These are phyloP conservation scores for Strigops habroptila DNA, from an alignment of 2,113 vertebrate species.

Conservation along the genomic window DNA sequence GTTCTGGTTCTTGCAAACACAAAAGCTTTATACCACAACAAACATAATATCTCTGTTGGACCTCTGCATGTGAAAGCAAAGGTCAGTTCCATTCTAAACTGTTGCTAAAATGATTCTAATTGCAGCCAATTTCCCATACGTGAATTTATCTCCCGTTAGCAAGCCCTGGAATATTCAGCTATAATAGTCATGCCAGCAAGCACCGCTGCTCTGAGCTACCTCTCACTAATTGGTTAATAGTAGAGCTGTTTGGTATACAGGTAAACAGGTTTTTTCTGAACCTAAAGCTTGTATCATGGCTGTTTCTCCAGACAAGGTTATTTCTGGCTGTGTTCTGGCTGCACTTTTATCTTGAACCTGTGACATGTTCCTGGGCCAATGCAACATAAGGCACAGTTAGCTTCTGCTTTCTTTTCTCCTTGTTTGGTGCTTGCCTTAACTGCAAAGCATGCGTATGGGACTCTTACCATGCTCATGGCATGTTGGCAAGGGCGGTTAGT, in stretches of 20 bases:
- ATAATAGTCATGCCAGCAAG: constrained; percentile 12
- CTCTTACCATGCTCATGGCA: fast-evolving
- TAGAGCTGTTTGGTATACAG: not conserved
- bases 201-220: constrained; percentile 59
- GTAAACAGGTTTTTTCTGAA: not conserved
- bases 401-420: not conserved
- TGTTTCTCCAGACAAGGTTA: not conserved
- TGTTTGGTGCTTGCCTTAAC: not conserved
- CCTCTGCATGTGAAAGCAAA: constrained; percentile 28
- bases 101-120: not conserved
- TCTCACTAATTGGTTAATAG: constrained; percentile 55
- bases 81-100: not conserved
- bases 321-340: constrained; percentile 10
- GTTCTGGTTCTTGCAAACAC: not conserved
- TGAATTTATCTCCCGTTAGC: constrained; percentile 23
- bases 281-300: not conserved
- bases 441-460: not conserved
- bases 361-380: fast-evolving
- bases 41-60: not conserved
- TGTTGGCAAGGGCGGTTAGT: not conserved
- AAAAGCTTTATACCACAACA: not conserved
- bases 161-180: not conserved
- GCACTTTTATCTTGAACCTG: not conserved
- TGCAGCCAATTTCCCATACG: constrained; percentile 4
- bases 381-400: too few species aligned